Evolutionary conservation across 2,888 invertebrate species (phyloP), one percentile per base, ranked within the genome.

Genomic region (Papilio demoleus): DNA sequence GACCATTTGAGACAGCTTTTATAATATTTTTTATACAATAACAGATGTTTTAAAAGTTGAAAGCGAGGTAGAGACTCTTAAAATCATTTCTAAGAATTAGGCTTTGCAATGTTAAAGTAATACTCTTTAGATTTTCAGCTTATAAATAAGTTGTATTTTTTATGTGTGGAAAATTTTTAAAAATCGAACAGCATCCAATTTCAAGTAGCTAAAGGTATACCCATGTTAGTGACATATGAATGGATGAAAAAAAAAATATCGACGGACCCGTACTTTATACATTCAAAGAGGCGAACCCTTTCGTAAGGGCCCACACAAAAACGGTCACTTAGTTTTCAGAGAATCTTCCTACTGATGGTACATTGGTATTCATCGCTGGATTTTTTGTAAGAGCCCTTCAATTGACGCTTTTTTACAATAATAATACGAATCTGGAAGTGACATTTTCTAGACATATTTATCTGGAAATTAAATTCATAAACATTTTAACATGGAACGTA

Each of bases 351-450:
- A 19, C 53, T 40, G 56, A 56, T 40, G 31, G 38, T 53, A n/a
- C 61, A 61, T 67, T 67, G 27, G 61, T 61, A 67, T 67, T 67
- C 67, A 67, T 53, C 67, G 50, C 9, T 24, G 50, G 61, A 53
- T 53, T 61, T 61, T 60, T 61, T 53, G 59, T 17, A 19, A 61
- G 67, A 61, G 50, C 53, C 67, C 67, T 50, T 61, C 61, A 67
- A 61, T 61, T 67, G 60, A 67, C 61, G 50, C 61, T 14, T 60
- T 65, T 58, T 59, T 34, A 47, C 8, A 24, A 5, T 17, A 19
- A 34, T 24, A 60, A 4, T 17, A 4, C 4, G 9, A 8, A 27
- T 50, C 60, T 67, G 61, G 53, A 67, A 50, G 50, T 40, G 40
- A n/a, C 38, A 42, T 31, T 3, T 31, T 31, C 6, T 4, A 31